Percentiles rank a stretch among this genome's conserved stretches.
These are phyloP conservation scores for Lamprotornis superbus DNA, from an alignment of 2,113 vertebrate genomes.

Conservation along the genomic window DNA sequence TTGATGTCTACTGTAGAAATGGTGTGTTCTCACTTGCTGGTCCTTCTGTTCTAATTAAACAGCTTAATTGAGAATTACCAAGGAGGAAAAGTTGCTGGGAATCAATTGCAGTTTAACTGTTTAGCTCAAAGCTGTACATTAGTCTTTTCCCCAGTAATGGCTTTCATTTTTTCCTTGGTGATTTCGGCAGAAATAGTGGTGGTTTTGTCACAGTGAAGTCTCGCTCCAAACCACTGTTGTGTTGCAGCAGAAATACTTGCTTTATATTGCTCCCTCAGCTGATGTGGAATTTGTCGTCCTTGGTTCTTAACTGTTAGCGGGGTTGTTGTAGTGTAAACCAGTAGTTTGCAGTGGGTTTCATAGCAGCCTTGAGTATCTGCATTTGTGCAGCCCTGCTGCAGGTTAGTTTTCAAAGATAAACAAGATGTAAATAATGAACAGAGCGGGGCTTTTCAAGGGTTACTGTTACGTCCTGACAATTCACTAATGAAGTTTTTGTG, in stretches of 20 bases:
- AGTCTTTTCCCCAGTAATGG: background rate
- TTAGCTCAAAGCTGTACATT: background rate
- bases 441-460: background rate
- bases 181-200: background rate
- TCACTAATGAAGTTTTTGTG: background rate
- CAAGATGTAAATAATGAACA: background rate
- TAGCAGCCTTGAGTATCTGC: background rate
- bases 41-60: constrained; percentile 1
- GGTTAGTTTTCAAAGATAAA: background rate
- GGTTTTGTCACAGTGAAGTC: background rate
- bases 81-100: background rate
- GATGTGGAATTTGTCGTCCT: background rate
- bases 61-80: background rate
- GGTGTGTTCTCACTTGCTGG: background rate
- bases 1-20: background rate
- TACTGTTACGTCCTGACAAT: background rate
- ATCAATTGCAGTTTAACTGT: background rate
- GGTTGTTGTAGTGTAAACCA: background rate
- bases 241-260: background rate
- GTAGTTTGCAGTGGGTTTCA: background rate
- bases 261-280: background rate
- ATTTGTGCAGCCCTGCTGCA: background rate
- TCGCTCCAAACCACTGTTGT: background rate
- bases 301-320: background rate
- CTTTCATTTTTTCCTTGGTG: background rate